A percentile compares a stretch with the other conserved stretches of the same genome.
phyloP scores from a whole-genome alignment of 2,888 invertebrate genomes.

The Chrysodeixis includens region DNA sequence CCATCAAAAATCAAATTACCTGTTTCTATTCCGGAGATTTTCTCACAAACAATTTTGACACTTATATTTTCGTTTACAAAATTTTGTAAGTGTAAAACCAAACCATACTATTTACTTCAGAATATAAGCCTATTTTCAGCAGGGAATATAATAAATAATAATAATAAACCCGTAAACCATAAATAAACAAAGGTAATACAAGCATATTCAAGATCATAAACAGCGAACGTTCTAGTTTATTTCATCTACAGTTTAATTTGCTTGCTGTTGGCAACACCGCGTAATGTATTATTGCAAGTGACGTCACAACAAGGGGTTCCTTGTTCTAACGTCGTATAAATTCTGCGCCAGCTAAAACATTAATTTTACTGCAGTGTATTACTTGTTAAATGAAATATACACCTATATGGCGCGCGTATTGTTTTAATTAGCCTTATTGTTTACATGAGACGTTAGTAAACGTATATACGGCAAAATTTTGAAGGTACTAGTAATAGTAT shows the following conservation, averaged over 20 bases:
- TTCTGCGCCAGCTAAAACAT: constrained; percentile 57
- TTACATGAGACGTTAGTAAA: background rate
- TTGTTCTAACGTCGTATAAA: constrained; percentile 48
- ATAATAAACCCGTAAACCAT: too few relatives aligned
- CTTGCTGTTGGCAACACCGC: constrained; percentile 43
- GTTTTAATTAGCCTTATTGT: constrained; percentile 42
- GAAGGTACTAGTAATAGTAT: too few relatives aligned
- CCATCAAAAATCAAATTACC: background rate
- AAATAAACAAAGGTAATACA: background rate
- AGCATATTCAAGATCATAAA: constrained; percentile 6
- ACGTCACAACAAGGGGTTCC: constrained; percentile 47
- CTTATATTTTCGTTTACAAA: too few relatives aligned
- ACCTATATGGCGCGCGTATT: constrained; percentile 37
- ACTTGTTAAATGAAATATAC: constrained; percentile 51
- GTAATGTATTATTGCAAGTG: constrained; percentile 57
- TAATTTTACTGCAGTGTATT: constrained; percentile 59
- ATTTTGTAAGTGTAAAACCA: too few relatives aligned
- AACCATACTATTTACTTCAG: too few relatives aligned
- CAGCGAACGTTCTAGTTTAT: constrained; percentile 31
- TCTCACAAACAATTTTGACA: too few relatives aligned
- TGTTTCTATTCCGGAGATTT: background rate
- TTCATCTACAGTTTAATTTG: constrained; percentile 58
- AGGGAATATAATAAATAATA: too few relatives aligned
- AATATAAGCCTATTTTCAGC: too few relatives aligned
- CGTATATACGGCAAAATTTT: background rate